Percentiles rank a stretch among this genome's conserved stretches.
Conservation (phyloP, 2,888 invertebrate species). For the Stramonita haemastoma region DNA sequence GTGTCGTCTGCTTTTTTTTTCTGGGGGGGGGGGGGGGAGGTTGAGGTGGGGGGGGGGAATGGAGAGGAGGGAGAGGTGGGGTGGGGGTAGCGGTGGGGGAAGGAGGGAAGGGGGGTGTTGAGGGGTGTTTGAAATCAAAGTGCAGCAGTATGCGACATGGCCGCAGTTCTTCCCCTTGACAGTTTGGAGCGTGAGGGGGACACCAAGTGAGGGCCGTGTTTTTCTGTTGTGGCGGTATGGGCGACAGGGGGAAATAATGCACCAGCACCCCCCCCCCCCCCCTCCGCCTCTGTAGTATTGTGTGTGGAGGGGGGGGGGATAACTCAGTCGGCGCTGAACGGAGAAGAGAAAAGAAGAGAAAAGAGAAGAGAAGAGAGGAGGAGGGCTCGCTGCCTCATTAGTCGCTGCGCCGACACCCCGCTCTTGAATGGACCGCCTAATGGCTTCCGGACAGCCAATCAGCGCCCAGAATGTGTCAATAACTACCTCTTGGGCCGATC, state of each 20-base stretch:
- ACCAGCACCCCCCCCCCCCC: not conserved
- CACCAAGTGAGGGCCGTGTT: not conserved
- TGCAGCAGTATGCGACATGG: not conserved
- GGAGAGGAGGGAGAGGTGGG: not conserved
- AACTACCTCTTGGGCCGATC: constrained; percentile 35
- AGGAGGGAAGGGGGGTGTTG: not conserved
- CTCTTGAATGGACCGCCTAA: constrained; percentile 44
- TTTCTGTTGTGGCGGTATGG: not conserved
- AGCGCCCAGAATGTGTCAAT: constrained; percentile 42
- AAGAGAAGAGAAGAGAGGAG: not conserved
- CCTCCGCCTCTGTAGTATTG: not conserved
- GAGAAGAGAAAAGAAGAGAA: not conserved
- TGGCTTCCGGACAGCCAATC: constrained; percentile 44
- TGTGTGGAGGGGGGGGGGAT: not conserved
- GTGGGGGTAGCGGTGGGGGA: not conserved
- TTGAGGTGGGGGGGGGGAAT: not conserved
- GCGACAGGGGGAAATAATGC: not conserved
- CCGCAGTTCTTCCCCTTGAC: not conserved
- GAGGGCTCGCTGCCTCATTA: constrained; percentile 35
- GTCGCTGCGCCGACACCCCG: constrained; percentile 32
- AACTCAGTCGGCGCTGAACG: not conserved
- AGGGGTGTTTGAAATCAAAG: not conserved
- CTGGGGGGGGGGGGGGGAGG: not conserved
- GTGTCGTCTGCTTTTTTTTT: constrained; percentile 32
- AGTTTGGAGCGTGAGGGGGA: not conserved